Conservation (phyloP, 2,113 vertebrate species). For the Pygoscelis antarcticus region DNA sequence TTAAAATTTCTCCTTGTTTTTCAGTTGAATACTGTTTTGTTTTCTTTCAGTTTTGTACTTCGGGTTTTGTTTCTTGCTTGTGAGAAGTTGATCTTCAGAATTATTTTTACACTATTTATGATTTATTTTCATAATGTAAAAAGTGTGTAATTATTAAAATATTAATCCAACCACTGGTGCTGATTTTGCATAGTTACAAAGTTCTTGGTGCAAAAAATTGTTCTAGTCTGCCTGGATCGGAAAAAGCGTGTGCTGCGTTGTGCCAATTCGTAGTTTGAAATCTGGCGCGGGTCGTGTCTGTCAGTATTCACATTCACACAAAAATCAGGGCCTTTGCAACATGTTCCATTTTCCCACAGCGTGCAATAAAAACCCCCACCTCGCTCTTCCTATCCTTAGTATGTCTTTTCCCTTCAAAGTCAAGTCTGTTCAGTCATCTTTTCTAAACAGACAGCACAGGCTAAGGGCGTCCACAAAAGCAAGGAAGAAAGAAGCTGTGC, state of each 20-base stretch:
- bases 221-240: slow-evolving; percentile 6
- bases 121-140: slow-evolving; percentile 87
- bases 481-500: not conserved
- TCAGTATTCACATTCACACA: not conserved
- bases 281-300: not conserved
- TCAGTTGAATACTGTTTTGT: slow-evolving; percentile 66
- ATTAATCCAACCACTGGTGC: slow-evolving; percentile 72
- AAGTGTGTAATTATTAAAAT: slow-evolving; percentile 85
- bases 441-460: not conserved
- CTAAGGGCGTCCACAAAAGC: not conserved
- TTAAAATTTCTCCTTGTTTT: slow-evolving; percentile 69
- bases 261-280: not conserved
- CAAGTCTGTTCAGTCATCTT: not conserved
- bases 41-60: slow-evolving; percentile 75
- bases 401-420: not conserved
- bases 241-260: not conserved
- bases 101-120: slow-evolving; percentile 91
- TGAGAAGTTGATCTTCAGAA: slow-evolving; percentile 87
- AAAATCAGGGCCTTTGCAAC: not conserved
- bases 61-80: slow-evolving; percentile 76
- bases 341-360: not conserved
- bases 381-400: not conserved
- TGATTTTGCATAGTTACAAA: slow-evolving; percentile 70
- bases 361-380: not conserved
- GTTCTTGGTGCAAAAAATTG: slow-evolving; percentile 11